Conservation (phyloP, 2,888 invertebrate genomes). For the Yponomeuta cagnagella region DNA sequence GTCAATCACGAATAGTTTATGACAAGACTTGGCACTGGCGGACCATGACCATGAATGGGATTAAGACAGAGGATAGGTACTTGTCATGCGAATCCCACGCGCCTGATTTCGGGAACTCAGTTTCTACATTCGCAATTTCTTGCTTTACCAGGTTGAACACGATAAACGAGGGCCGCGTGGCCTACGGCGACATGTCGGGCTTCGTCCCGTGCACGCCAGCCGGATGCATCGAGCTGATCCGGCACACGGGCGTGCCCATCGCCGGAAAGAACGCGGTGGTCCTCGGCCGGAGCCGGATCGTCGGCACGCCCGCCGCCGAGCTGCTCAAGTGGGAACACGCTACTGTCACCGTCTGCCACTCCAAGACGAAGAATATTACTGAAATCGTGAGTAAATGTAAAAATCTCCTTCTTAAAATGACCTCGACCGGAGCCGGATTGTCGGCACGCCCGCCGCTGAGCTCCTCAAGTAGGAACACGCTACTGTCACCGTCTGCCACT, state of each 20-base stretch:
- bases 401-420: too few species aligned
- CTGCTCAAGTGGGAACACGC: slow-evolving; percentile 97
- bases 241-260: slow-evolving; percentile 84
- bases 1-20: too few species aligned
- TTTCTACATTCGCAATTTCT: not conserved
- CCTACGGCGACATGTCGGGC: slow-evolving; percentile 91
- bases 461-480: slow-evolving; percentile 97
- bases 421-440: slow-evolving; percentile 97
- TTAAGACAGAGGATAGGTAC: too few species aligned
- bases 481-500: slow-evolving; percentile 54
- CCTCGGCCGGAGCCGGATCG: slow-evolving; percentile 97
- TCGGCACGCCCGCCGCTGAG: slow-evolving; percentile 96
- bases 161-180: slow-evolving; percentile 93
- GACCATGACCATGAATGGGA: too few species aligned
- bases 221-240: slow-evolving; percentile 95
- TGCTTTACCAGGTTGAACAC: slow-evolving; percentile 82
- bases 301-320: slow-evolving; percentile 96
- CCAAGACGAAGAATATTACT: slow-evolving; percentile 89
- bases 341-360: slow-evolving; percentile 98
- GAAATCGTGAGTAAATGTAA: slow-evolving; percentile 75
- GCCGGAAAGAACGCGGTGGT: slow-evolving; percentile 93
- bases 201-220: slow-evolving; percentile 98
- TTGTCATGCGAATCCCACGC: too few species aligned
- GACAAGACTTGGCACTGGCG: too few species aligned
- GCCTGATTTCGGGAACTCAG: too few species aligned